Evolutionary conservation across 2,888 invertebrate species (phyloP), one percentile per base, ranked within the genome.

Genomic region (Tachystola acroxantha): DNA sequence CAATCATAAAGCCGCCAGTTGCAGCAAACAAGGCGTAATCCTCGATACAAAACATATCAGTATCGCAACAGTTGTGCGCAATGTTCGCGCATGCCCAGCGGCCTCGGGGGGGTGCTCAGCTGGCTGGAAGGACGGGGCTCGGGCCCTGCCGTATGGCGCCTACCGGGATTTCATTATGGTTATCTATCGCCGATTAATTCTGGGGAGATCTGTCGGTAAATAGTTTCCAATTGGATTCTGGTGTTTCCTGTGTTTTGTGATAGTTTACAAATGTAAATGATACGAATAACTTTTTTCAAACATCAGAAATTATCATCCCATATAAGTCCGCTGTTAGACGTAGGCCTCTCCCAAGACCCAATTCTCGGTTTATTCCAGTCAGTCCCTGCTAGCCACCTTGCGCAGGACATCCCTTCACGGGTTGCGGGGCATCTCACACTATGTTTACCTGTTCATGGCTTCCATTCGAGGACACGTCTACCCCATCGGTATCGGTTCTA

Each of bases 31-130:
- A 48, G 24, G 53, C 52, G 47, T 63, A 59, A 71, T 70, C 68
- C 63, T 43, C 53, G 39, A 53, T 56, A 59, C 56, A 68, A 67
- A 66, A 64, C 60, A 61, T 72, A 70, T 72, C 70, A 56, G 56
- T 70, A 57, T 59, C 63, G 58, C 45, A 70, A 78, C 79, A 79
- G 79, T 78, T 79, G 79, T 64, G 50, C 45, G 31, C 43, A 46
- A 52, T 58, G 60, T 58, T 53, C 53, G 34, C 34, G 34, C 34
- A 20, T 19, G 26, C 33, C 22, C 46, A 55, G 54, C 50, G 52
- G 63, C 66, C 70, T 59, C 65, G 25, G 47, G 69, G 70, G 71
- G 67, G 69, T 63, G 58, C 62, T 69, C 64, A 57, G 47, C 39
- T 44, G 62, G 57, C 61, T 62, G 46, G 48, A 32, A 19, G 32